A percentile compares a stretch with the other conserved stretches of the same genome.
phyloP scores from a whole-genome alignment of 2,888 invertebrate species.

The Aradus depressus region DNA sequence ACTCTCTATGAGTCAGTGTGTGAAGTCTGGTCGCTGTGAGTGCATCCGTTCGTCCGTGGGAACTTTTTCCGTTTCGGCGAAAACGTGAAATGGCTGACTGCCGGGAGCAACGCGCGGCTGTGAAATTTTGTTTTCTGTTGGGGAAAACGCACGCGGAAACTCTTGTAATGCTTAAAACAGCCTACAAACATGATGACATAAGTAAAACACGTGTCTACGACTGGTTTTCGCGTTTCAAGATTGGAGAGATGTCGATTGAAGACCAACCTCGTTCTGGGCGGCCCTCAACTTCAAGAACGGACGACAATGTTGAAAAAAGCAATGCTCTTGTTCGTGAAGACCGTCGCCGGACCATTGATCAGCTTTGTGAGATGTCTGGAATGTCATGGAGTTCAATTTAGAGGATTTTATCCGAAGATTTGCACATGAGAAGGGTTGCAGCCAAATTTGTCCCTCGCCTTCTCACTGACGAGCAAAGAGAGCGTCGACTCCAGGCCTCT shows the following conservation, averaged over 20 bases:
- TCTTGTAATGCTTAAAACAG: constrained; percentile 13
- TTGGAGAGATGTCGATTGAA: constrained; percentile 21
- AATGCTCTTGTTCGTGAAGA: constrained; percentile 13
- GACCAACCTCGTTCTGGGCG: constrained; percentile 16
- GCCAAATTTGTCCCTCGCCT: constrained; percentile 22
- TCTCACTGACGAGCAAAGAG: constrained; percentile 21
- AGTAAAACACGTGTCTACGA: constrained; percentile 16
- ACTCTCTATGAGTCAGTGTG: too few species aligned
- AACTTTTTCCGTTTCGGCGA: constrained; percentile 8
- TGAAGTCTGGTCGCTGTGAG: constrained; percentile 10
- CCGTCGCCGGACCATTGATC: constrained; percentile 18
- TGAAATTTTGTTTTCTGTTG: constrained; percentile 16
- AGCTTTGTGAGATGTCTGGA: constrained; percentile 15
- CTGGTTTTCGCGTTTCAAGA: constrained; percentile 14
- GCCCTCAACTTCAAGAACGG: constrained; percentile 16
- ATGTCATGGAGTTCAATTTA: constrained; percentile 21
- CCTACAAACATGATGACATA: constrained; percentile 10
- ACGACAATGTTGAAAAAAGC: constrained; percentile 20
- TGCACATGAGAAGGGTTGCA: constrained; percentile 10
- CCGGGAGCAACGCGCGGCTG: constrained; percentile 10
- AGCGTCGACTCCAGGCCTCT: constrained; percentile 21
- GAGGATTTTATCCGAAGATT: constrained; percentile 21
- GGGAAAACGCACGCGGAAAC: constrained; percentile 18
- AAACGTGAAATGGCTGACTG: constrained; percentile 13
- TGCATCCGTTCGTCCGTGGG: neutral